Conservation (phyloP, 2,113 vertebrate genomes). For the Paraplagusia blochii region DNA sequence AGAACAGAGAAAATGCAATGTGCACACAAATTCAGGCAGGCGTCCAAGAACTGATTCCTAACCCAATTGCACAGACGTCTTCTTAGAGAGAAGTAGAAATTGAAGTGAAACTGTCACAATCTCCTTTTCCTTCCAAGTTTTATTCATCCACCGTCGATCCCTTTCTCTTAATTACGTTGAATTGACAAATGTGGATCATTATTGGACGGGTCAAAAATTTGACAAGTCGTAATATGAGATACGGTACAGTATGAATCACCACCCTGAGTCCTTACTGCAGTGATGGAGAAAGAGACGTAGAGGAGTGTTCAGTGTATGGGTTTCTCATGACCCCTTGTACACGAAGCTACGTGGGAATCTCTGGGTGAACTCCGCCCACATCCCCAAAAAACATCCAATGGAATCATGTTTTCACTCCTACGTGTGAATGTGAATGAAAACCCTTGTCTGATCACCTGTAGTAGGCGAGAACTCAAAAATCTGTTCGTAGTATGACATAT, state of each 20-base stretch:
- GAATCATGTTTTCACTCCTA: too few relatives aligned
- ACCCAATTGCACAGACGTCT: slow-evolving; percentile 66
- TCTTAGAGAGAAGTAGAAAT: slow-evolving; percentile 47
- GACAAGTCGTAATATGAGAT: slow-evolving; percentile 75
- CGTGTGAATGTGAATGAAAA: too few relatives aligned
- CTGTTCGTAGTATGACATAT: too few relatives aligned
- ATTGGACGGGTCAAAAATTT: slow-evolving; percentile 77
- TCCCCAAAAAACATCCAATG: too few relatives aligned
- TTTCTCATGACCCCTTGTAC: too few relatives aligned
- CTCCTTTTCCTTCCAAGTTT: slow-evolving; percentile 66
- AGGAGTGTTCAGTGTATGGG: too few relatives aligned
- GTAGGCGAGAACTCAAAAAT: too few relatives aligned
- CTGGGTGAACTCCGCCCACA: too few relatives aligned
- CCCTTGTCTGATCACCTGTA: too few relatives aligned
- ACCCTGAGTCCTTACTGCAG: slow-evolving; percentile 75
- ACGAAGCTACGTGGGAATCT: too few relatives aligned
- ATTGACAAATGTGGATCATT: slow-evolving; percentile 78
- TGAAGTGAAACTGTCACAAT: slow-evolving; percentile 66
- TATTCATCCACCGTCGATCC: slow-evolving; percentile 70
- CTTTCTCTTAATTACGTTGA: slow-evolving; percentile 68
- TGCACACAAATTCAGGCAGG: slow-evolving; percentile 66
- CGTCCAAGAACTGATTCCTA: slow-evolving; percentile 69
- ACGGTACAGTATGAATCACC: slow-evolving; percentile 76
- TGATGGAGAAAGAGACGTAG: slow-evolving; percentile 55
- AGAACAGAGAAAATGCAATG: slow-evolving; percentile 64